Conservation (phyloP, 2,888 invertebrate species). For the Hydrotaea cyrtoneurina region DNA sequence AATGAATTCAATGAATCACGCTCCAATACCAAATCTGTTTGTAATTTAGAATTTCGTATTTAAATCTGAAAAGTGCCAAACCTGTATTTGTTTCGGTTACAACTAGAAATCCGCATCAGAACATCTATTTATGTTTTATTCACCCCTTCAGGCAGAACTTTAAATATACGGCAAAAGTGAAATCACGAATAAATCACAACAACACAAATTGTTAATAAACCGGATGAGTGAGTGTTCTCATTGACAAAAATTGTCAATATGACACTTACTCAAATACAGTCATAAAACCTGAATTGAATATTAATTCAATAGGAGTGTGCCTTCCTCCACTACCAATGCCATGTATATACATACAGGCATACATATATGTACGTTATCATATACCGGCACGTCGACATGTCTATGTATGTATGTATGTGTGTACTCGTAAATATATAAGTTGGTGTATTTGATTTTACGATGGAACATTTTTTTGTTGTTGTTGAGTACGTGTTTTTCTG, state of each 20-base stretch:
- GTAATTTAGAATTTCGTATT: background rate
- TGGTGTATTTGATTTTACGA: conserved; percentile 26
- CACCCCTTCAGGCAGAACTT: background rate
- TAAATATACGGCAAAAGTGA: conserved; percentile 3
- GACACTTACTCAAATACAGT: conserved; percentile 41
- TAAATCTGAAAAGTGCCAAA: background rate
- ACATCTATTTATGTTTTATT: too few species aligned
- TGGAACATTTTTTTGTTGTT: background rate
- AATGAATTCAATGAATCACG: background rate
- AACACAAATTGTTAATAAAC: conserved; percentile 26
- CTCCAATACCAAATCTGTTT: background rate
- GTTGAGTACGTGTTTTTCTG: conserved; percentile 55
- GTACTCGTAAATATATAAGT: conserved; percentile 6
- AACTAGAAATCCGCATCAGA: background rate
- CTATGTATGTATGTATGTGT: conserved; percentile 1
- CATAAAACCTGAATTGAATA: conserved; percentile 39
- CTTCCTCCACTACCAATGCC: background rate
- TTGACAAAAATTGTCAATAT: conserved; percentile 31
- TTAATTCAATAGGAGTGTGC: conserved; percentile 29
- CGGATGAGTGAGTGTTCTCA: conserved; percentile 36
- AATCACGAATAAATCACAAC: background rate
- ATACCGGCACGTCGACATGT: background rate
- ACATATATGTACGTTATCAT: background rate
- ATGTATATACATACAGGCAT: conserved; percentile 29
- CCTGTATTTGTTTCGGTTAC: background rate